Evolutionary conservation across 2,113 vertebrate genomes (phyloP), one percentile per base, ranked within the genome.

Genomic region (Apistogramma diplotaenia): DNA sequence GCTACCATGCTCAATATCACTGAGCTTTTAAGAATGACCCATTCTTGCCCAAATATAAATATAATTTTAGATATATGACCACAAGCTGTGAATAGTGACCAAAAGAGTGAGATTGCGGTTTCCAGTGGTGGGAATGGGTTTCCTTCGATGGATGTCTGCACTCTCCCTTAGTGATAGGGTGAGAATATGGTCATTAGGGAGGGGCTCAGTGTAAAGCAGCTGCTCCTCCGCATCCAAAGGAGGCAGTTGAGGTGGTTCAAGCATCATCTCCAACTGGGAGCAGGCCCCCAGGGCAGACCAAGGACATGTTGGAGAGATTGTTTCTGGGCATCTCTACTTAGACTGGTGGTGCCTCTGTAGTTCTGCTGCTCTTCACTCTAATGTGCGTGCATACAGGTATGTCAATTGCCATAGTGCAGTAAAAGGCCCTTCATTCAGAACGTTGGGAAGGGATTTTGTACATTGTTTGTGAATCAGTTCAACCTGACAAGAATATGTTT

Each of bases 401-500:
- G 60, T 71, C 6, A 8, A 9, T 29, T 55, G 75, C 57, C 23
- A 59, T 13, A 40, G n/a, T 12, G 40, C 49, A 54, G 31, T 15
- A 43, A 21, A 76, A n/a, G 37, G 56, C 23, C 2, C n/a, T 31
- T 40, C 58, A 51, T 23, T 76, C 6, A 60, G 4, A 58, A 62
- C 51, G n/a, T 74, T 61, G 18, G 73, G 46, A 18, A 46, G 18
- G 10, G 0, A 54, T 65, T 58, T 80, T 33, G 6, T 21, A 43
- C 31, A 27, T 72, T 82, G 37, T 77, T 61, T 51, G 10, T 72
- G 37, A 35, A 29, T 81, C 53, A 43, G 27, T 57, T 70, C 31
- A 74, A 37, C 35, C 37, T 67, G 31, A 37, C 37, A 85, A 46
- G 70, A 79, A 61, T 46, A 27, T 73, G 53, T 40, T 89, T 76